Conservation (phyloP, 2,888 invertebrate genomes). For the Orthonychiurus folsomi region DNA sequence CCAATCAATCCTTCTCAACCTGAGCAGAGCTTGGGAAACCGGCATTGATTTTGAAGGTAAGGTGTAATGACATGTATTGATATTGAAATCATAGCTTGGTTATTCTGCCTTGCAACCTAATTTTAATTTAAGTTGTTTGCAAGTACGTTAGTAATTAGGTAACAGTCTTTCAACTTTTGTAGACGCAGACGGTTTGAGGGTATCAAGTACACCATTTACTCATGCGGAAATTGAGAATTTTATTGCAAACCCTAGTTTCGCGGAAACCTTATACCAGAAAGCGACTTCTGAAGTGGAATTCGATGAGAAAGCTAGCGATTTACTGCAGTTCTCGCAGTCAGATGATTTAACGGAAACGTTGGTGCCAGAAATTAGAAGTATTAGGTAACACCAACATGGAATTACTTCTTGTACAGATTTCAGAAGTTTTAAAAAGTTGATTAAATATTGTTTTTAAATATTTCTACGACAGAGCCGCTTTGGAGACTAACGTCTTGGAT, state of each 20-base stretch:
- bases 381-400: slow-evolving; percentile 22
- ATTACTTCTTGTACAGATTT: background rate
- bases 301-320: slow-evolving; percentile 32
- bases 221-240: slow-evolving; percentile 28
- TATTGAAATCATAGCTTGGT: no score
- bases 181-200: background rate
- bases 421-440: background rate
- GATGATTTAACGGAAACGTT: slow-evolving; percentile 30
- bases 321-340: slow-evolving; percentile 37
- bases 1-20: no score
- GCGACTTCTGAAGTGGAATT: slow-evolving; percentile 18
- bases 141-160: no score
- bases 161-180: slow-evolving; percentile 6
- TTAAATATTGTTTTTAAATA: slow-evolving; percentile 11
- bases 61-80: no score
- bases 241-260: slow-evolving; percentile 23
- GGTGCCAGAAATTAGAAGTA: slow-evolving; percentile 21
- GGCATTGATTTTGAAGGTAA: no score
- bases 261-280: slow-evolving; percentile 15
- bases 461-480: slow-evolving; percentile 29
- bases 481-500: slow-evolving; percentile 23
- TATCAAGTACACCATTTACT: slow-evolving; percentile 23
- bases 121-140: no score
- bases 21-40: no score
- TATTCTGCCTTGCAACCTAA: no score